These are phyloP conservation scores for Micronycteris hirsuta DNA, from an alignment of 2,113 vertebrate genomes.

Conservation along the genomic window DNA sequence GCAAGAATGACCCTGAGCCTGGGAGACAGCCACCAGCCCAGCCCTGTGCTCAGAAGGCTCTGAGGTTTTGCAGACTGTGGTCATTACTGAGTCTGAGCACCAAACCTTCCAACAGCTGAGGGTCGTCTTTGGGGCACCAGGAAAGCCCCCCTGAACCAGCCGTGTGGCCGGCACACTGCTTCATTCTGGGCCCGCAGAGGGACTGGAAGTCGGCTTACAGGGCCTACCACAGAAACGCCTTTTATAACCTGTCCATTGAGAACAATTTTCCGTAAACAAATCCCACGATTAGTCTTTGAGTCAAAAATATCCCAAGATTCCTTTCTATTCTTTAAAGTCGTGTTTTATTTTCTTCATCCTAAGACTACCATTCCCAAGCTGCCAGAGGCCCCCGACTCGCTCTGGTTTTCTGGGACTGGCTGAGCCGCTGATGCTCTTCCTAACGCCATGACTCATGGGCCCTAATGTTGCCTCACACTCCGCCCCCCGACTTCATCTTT, in stretches of 20 bases:
- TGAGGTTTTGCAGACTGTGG: neutral
- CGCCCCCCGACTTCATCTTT: slow-evolving; percentile 14
- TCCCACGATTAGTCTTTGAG: neutral
- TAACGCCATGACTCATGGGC: neutral
- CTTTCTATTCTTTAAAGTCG: neutral
- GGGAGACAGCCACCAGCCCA: neutral
- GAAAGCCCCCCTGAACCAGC: neutral
- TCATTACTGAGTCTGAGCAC: neutral
- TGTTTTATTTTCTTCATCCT: neutral
- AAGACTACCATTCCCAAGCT: neutral
- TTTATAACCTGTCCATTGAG: neutral
- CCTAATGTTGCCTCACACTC: neutral
- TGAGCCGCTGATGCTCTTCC: neutral
- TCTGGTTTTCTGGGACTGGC: neutral
- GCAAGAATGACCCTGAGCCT: neutral
- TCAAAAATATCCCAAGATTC: neutral
- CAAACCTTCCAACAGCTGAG: neutral
- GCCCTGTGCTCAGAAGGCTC: neutral
- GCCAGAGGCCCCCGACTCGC: neutral
- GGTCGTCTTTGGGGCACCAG: neutral
- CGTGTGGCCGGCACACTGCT: too few relatives aligned
- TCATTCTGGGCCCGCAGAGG: neutral
- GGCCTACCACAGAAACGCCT: neutral
- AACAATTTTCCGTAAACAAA: neutral
- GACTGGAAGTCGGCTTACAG: rapidly evolving